Evolutionary conservation across 2,888 invertebrate genomes (phyloP).

Genomic region (Abrostola tripartita): DNA sequence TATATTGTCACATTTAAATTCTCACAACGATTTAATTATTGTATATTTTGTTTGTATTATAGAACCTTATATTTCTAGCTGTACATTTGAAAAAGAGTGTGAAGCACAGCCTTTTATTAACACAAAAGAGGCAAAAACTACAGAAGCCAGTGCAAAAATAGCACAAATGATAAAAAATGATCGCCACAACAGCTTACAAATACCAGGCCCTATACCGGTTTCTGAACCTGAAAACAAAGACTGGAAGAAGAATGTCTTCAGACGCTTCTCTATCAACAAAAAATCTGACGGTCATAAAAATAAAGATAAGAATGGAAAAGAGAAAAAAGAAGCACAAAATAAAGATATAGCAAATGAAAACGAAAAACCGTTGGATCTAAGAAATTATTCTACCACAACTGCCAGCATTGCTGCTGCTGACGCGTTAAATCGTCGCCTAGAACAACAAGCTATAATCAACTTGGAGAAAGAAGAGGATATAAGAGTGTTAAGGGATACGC

Average conservation of each 20-base stretch:
- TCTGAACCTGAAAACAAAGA: constrained; percentile 9
- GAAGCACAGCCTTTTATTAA: not conserved
- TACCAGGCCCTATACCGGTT: constrained; percentile 54
- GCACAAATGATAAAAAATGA: constrained; percentile 15
- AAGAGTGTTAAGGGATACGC: not conserved
- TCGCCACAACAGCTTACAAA: constrained; percentile 54
- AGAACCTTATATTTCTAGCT: not conserved
- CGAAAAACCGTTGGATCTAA: not conserved
- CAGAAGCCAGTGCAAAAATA: constrained; percentile 8
- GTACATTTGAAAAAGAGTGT: constrained; percentile 18
- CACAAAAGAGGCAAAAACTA: not conserved
- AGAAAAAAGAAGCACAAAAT: not conserved
- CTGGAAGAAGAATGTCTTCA: not conserved
- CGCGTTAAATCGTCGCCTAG: not conserved
- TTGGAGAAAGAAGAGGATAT: not conserved
- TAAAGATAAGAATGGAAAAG: constrained; percentile 7
- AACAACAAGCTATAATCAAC: not conserved
- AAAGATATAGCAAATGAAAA: not conserved
- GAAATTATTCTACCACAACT: not conserved
- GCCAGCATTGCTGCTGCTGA: not conserved
- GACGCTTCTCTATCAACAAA: not conserved
- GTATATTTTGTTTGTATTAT: not conserved
- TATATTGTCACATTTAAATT: too few species aligned
- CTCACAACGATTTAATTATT: too few species aligned
- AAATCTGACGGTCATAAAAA: constrained; percentile 1